Conservation (phyloP, 2,113 vertebrate genomes). For the Falco punctatus region DNA sequence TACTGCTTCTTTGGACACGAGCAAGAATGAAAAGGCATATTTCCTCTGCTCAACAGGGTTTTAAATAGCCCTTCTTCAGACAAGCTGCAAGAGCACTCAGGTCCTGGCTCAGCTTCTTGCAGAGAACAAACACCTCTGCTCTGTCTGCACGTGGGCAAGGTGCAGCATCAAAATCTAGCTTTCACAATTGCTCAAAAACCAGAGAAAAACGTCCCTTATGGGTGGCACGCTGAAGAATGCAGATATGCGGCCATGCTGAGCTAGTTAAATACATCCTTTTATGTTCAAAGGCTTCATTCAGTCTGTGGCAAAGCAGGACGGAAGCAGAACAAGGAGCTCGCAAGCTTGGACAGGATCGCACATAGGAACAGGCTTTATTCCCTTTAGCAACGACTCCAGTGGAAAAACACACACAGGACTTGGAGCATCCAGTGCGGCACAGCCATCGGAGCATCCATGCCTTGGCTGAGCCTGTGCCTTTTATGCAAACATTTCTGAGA, state of each 20-base stretch:
- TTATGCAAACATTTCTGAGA: neutral
- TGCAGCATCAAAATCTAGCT: neutral
- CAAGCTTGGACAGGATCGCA: slow-evolving; percentile 37
- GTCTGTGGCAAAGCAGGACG: slow-evolving; percentile 6
- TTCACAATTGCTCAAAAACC: neutral
- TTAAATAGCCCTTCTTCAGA: neutral
- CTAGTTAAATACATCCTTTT: slow-evolving; percentile 24
- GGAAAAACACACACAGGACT: slow-evolving; percentile 35
- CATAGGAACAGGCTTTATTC: slow-evolving; percentile 11
- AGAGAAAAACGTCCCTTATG: neutral
- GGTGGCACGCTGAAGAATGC: slow-evolving; percentile 1
- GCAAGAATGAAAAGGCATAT: neutral
- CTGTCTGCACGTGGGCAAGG: neutral
- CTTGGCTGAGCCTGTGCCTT: neutral
- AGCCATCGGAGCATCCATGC: neutral
- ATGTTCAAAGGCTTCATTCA: slow-evolving; percentile 34
- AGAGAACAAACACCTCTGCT: neutral
- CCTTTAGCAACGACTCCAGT: neutral
- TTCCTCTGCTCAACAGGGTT: neutral
- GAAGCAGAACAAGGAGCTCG: slow-evolving; percentile 13
- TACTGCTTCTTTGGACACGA: neutral
- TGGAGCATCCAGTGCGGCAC: neutral
- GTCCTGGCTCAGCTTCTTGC: neutral
- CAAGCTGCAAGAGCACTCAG: neutral
- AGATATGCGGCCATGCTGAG: slow-evolving; percentile 21